Conservation (phyloP, 2,888 invertebrate genomes). For the Rotaria magnacalcarata region DNA sequence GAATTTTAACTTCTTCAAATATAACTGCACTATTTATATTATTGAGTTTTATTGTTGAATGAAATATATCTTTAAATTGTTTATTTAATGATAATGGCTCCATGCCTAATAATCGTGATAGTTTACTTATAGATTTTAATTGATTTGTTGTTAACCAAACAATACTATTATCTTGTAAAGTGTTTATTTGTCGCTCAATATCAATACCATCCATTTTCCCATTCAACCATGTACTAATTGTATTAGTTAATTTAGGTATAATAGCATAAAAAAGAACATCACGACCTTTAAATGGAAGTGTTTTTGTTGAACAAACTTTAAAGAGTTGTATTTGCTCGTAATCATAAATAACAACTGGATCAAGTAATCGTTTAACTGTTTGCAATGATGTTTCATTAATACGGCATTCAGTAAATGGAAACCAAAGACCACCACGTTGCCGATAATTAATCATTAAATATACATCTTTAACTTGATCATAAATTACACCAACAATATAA, state of each 20-base stretch:
- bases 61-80: conserved; percentile 35
- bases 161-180: background rate
- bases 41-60: background rate
- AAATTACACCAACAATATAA: conserved; percentile 12
- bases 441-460: conserved; percentile 20
- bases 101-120: background rate
- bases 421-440: conserved; percentile 14
- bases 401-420: conserved; percentile 6
- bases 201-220: background rate
- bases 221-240: background rate
- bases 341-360: background rate
- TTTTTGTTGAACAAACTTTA: conserved; percentile 27
- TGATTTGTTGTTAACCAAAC: conserved; percentile 14
- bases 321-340: background rate
- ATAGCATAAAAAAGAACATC: conserved; percentile 23
- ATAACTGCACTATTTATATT: background rate
- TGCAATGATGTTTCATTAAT: conserved; percentile 1
- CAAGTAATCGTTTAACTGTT: conserved; percentile 14
- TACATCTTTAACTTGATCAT: conserved; percentile 1
- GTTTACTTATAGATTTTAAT: background rate
- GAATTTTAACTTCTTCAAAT: background rate
- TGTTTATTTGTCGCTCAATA: conserved; percentile 1
- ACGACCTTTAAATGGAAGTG: conserved; percentile 1
- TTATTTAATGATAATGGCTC: background rate
- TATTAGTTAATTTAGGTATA: background rate